A percentile compares a stretch with the other conserved stretches of the same genome.
Evolutionary conservation across 2,888 invertebrate species (phyloP).

Genomic region (Dugesia japonica): DNA sequence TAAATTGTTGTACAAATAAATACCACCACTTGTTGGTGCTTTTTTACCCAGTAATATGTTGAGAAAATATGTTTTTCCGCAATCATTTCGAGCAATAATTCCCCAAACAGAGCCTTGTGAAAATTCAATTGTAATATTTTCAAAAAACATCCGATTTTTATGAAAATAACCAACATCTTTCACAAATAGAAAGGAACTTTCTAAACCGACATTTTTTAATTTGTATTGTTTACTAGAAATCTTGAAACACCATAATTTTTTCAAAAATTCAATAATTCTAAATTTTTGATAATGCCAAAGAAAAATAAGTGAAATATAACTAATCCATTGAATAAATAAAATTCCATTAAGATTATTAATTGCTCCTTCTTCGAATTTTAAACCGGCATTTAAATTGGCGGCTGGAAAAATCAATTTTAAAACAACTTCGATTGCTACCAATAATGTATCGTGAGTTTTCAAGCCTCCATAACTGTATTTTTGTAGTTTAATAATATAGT

Average conservation of each 20-base stretch:
- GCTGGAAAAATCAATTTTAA: background rate
- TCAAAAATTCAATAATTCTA: background rate
- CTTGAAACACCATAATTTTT: background rate
- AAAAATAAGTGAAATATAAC: background rate
- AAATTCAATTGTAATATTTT: background rate
- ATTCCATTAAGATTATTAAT: background rate
- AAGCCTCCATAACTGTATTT: background rate
- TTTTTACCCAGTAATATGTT: background rate
- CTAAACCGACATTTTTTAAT: background rate
- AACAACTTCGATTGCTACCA: background rate
- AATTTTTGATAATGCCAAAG: slow-evolving; percentile 6
- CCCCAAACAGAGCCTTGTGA: background rate
- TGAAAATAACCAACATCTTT: background rate
- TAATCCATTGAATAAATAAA: background rate
- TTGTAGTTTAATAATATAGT: background rate
- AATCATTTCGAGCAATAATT: background rate
- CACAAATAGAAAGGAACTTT: background rate
- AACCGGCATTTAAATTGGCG: background rate
- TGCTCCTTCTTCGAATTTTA: background rate
- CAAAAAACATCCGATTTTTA: background rate
- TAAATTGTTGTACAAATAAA: background rate
- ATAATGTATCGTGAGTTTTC: background rate
- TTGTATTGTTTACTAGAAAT: background rate
- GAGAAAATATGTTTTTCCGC: background rate
- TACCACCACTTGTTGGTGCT: background rate